These are phyloP conservation scores for Macroglossus sobrinus DNA, from an alignment of 2,113 vertebrate genomes.

Conservation along the genomic window DNA sequence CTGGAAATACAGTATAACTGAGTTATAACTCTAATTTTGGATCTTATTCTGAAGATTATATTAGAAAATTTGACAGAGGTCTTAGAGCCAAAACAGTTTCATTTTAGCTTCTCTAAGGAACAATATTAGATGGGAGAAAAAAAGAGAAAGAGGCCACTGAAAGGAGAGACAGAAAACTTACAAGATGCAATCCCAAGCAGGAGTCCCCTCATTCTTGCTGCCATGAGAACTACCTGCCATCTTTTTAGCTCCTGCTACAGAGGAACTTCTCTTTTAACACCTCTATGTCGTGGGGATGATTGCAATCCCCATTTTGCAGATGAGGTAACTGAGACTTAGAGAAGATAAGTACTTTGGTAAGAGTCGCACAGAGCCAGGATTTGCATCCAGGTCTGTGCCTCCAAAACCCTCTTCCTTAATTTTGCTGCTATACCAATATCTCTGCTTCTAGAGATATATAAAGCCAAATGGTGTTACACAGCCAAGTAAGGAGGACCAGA, in stretches of 20 bases:
- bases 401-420: not conserved
- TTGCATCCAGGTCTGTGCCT: not conserved
- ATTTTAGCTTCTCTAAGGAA: not conserved
- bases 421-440: not conserved
- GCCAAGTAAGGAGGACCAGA: not conserved
- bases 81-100: not conserved
- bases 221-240: no score
- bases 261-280: not conserved
- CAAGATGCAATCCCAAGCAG: accelerated
- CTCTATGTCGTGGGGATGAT: not conserved
- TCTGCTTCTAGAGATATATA: not conserved
- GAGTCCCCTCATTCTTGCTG: not conserved
- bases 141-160: not conserved
- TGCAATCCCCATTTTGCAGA: not conserved
- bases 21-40: not conserved
- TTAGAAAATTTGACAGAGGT: not conserved
- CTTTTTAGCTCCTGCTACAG: no score
- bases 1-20: not conserved
- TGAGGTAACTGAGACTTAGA: not conserved
- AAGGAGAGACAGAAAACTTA: not conserved
- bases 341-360: not conserved
- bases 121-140: not conserved
- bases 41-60: not conserved
- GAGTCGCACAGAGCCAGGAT: not conserved
- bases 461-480: not conserved